phyloP scores from a whole-genome alignment of 1,140 invertebrate genomes.

The Saccostrea echinata region DNA sequence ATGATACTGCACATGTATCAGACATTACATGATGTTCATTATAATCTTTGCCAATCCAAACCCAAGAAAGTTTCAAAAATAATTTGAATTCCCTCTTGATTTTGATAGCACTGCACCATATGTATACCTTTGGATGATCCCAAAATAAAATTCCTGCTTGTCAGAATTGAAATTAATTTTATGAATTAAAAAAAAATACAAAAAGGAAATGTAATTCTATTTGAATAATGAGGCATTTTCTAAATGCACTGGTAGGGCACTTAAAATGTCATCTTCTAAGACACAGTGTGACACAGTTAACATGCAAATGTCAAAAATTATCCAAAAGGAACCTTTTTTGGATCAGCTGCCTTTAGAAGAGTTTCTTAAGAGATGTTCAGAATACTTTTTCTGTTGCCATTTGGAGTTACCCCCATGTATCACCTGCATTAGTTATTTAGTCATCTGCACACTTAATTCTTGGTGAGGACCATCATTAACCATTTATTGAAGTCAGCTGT shows the following conservation, averaged over 20 bases:
- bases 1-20: too few relatives aligned
- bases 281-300: background rate
- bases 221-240: constrained; percentile 4
- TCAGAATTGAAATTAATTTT: background rate
- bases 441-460: background rate
- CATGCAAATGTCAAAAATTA: background rate
- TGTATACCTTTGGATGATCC: background rate
- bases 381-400: background rate
- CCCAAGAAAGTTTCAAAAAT: too few relatives aligned
- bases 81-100: too few relatives aligned
- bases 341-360: background rate
- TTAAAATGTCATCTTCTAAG: background rate
- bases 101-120: too few relatives aligned
- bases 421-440: background rate
- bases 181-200: background rate
- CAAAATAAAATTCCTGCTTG: background rate
- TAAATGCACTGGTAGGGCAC: background rate
- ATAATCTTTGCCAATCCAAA: too few relatives aligned
- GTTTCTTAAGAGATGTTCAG: background rate
- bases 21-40: too few relatives aligned
- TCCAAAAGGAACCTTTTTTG: background rate
- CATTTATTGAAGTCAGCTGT: background rate
- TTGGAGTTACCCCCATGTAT: background rate
- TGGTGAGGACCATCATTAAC: background rate
- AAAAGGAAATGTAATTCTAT: background rate